Evolutionary conservation across 2,113 vertebrate genomes (phyloP).

Genomic region (Limnothrissa miodon): DNA sequence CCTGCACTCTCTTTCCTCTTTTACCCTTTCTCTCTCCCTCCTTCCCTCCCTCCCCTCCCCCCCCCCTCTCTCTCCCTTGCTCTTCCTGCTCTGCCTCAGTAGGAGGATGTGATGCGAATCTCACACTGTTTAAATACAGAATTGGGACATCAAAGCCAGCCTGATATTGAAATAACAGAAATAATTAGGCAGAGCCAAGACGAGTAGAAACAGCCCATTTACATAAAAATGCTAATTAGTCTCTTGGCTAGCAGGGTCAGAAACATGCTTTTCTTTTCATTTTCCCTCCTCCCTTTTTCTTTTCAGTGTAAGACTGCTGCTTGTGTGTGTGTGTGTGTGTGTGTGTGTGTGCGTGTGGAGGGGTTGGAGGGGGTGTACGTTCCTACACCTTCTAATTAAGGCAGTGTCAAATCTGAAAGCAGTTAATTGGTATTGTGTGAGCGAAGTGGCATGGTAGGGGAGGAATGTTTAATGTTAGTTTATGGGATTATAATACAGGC

Average conservation of each 20-base stretch:
- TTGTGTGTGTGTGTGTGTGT: slow-evolving; percentile 21
- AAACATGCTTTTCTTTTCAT: slow-evolving; percentile 37
- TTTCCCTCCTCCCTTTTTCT: not conserved
- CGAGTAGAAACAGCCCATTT: slow-evolving; percentile 84
- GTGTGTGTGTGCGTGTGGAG: slow-evolving; percentile 17
- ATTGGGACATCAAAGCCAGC: slow-evolving; percentile 89
- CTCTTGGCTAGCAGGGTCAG: slow-evolving; percentile 75
- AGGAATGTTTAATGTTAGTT: slow-evolving; percentile 42
- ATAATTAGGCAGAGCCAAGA: slow-evolving; percentile 88
- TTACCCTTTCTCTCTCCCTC: not conserved
- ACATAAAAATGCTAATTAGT: slow-evolving; percentile 90
- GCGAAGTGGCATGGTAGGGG: not conserved
- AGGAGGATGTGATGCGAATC: slow-evolving; percentile 85
- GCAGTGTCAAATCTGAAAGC: slow-evolving; percentile 12
- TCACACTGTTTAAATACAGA: slow-evolving; percentile 88
- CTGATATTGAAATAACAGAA: slow-evolving; percentile 87
- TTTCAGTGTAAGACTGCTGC: not conserved
- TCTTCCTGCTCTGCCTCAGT: slow-evolving; percentile 56
- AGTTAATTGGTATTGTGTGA: not conserved
- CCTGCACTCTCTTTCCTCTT: not conserved
- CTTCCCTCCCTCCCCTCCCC: not conserved
- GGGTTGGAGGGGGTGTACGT: not conserved
- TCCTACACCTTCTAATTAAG: slow-evolving; percentile 23
- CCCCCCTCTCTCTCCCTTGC: not conserved
- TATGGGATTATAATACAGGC: slow-evolving; percentile 43